Conservation (phyloP, 2,797 vertebrate genomes). For the Spinibarbus caldwelli region DNA sequence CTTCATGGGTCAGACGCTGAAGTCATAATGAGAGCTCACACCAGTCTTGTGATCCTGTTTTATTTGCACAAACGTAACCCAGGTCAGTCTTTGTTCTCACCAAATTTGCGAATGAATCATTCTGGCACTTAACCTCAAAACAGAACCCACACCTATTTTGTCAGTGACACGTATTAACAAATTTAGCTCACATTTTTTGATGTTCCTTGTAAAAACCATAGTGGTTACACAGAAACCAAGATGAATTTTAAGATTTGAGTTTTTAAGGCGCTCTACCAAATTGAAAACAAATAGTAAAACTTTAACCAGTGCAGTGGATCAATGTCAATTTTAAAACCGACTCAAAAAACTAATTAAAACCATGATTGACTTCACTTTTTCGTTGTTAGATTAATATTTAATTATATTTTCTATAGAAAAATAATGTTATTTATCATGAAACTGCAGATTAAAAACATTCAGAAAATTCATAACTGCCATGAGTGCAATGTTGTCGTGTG, state of each 20-base stretch:
- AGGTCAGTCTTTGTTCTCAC: constrained; percentile 15
- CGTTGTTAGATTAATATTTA: not conserved
- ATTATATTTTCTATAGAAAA: not conserved
- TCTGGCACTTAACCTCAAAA: not conserved
- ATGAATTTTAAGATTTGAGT: not conserved
- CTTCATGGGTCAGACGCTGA: constrained; percentile 29
- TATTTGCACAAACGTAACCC: constrained; percentile 25
- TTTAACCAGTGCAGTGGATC: too few species aligned
- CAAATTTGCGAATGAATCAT: constrained; percentile 1
- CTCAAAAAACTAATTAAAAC: too few species aligned
- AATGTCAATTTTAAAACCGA: too few species aligned
- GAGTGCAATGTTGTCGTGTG: not conserved
- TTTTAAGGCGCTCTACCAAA: not conserved
- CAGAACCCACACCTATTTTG: not conserved
- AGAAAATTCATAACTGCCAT: not conserved
- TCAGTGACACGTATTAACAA: not conserved
- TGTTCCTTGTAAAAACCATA: not conserved
- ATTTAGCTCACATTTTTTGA: not conserved
- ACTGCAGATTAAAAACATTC: not conserved
- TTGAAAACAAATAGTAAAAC: not conserved
- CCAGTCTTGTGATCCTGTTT: constrained; percentile 23
- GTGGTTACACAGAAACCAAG: not conserved
- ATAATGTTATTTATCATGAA: not conserved
- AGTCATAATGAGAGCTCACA: constrained; percentile 42
- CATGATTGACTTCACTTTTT: too few species aligned